Base-by-base conservation (phyloP, 2,888 invertebrate species). In the Polyommatus icarus region DNA sequence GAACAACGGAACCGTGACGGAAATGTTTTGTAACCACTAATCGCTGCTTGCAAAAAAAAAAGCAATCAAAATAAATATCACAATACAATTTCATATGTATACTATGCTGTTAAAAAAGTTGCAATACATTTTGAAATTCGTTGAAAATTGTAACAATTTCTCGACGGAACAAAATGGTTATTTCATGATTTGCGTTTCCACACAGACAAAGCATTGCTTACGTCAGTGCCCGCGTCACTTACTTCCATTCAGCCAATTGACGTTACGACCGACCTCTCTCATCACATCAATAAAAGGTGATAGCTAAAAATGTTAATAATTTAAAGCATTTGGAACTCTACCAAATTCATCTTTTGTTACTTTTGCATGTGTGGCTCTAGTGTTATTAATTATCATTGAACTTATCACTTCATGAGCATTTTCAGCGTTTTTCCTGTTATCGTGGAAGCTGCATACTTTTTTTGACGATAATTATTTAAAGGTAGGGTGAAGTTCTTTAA, bases 171-270 rank as follows among this genome's bases (percentile, higher is more conserved):
- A 86, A 84, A 85, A 85, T 88, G 86, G 87, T 88, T 89, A 87
- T 83, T 83, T 79, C 82, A 80, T 85, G 84, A 83, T 84, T 87
- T 81, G 84, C 82, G 85, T 86, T 86, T 86, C 85, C 87, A 86
- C 84, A 83, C 87, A 87, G 86, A 89, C 88, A 88, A 89, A 87
- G 89, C 85, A 88, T 86, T 83, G 79, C 84, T 93, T 92, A 93
- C 93, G 93, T 93, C 92, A 92, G 78, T 15, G 79, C 87, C 84
- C 82, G 83, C 92, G 92, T 92, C 91, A 92, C 87, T 86, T 85
- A 82, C 83, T 86, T 85, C 89, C 87, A 90, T 91, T 90, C 88
- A 87, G 87, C 85, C 91, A 93, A 93, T 92, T 93, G 92, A 90
- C 90, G 90, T 89, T 91, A 92, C 91, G 90, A 85, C 83, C 80